Base-by-base conservation (phyloP, 1,140 invertebrate genomes). In the Drosophila eugracilis region DNA sequence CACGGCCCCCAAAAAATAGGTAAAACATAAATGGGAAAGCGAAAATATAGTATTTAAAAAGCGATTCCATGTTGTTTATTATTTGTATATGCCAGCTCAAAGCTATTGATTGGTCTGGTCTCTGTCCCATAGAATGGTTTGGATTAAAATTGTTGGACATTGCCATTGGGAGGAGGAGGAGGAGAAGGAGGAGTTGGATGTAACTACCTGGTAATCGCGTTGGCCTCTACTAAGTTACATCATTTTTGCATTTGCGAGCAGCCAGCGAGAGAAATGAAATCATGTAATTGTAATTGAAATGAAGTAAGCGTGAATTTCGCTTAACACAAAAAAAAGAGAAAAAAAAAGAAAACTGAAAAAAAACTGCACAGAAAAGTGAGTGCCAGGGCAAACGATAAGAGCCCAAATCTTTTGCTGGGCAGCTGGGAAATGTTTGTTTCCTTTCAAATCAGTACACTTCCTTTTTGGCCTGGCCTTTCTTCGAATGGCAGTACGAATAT, bases 361-460 rank as follows among this genome's bases (percentile, higher is more conserved):
- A 86, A 79, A 83, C 69, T 66, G 77, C 63, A 44, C 42, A n/a
- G 34, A 76, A 53, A 63, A 73, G 67, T 57, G 63, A 70, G 26
- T 71, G 53, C 37, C 65, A 78, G 50, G 42, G 49, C 73, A 72
- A 49, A 50, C 57, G 74, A 72, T 73, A 69, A 58, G 63, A 47
- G 54, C 26, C 32, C 41, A 44, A 37, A 34, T 41, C 19, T 44
- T 48, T 50, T 53, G n/a, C n/a, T n/a, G 28, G 60, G 15, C 36
- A 50, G 69, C 52, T 71, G 57, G 37, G 48, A 81, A 75, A 78
- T 88, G 75, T 89, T 88, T 83, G 83, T 83, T 88, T 88, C 83
- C 83, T 88, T 88, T 88, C 83, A 88, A 88, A 88, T 88, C 83
- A 88, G 83, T 66, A 88, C 75, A 88, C 71, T 88, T 88, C 83